Evolutionary conservation across 2,797 vertebrate genomes (phyloP).

Genomic region (Gambusia yucatana): DNA sequence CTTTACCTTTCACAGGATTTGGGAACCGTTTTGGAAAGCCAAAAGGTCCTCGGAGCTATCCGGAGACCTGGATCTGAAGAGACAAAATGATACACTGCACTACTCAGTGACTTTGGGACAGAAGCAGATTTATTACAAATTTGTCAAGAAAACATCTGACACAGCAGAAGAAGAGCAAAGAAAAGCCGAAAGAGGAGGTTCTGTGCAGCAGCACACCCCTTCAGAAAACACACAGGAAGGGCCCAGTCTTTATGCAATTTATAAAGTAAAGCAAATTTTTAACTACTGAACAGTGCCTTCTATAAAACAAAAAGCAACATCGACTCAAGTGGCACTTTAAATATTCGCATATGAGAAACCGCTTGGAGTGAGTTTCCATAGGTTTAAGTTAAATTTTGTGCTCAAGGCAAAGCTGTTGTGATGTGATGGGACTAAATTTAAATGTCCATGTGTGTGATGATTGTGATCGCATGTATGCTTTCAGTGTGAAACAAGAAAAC

Average conservation of each 20-base stretch:
- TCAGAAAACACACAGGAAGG: conserved; percentile 28
- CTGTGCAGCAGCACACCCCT: conserved; percentile 23
- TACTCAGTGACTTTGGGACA: not conserved
- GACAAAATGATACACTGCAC: not conserved
- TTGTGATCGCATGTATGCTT: conserved; percentile 12
- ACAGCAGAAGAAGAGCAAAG: not conserved
- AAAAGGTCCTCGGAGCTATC: conserved; percentile 81
- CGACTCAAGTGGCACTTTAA: conserved; percentile 9
- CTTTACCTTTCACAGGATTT: conserved; percentile 69
- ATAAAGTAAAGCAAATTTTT: not conserved
- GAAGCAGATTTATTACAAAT: not conserved
- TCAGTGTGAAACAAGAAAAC: conserved; percentile 8
- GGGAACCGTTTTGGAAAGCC: conserved; percentile 81
- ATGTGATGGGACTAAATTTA: conserved; percentile 1
- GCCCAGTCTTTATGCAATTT: not conserved
- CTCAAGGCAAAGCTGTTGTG: not conserved
- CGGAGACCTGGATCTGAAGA: conserved; percentile 78
- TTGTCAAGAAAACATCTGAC: not conserved
- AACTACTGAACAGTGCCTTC: not conserved
- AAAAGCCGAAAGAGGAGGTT: not conserved
- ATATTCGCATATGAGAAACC: not conserved
- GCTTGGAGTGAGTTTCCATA: not conserved
- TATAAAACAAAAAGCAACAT: not conserved
- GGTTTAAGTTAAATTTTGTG: not conserved
- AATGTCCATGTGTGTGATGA: conserved; percentile 2